Evolutionary conservation across 37 sponge, comb jelly and placozoan genomes (phyloP), one percentile per base, ranked within the genome.

Genomic region (Amphimedon queenslandica): DNA sequence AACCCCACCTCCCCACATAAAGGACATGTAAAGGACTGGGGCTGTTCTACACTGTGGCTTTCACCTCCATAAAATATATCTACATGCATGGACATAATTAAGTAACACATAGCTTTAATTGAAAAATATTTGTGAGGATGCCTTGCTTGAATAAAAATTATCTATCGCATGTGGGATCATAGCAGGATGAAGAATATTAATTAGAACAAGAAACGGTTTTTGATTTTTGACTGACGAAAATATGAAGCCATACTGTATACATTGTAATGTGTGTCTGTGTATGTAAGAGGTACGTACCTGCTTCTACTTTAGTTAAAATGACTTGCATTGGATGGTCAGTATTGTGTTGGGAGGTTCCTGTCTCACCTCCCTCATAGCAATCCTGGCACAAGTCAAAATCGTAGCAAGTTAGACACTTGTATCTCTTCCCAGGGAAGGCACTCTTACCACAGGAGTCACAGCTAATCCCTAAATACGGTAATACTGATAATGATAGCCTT

Each of bases 361-460:
- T 77, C 57, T 78, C 85, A 0, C 84, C 93, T 4, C 73, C 39
- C 43, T 92, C 90, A 60, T 86, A 92, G 72, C 96, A 95, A 23
- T 86, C 87, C 0, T 87, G 39, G 55, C 96, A 95, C 29, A 95
- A 78, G 72, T 95, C 96, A 78, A 87, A 95, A 74, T 95, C 96
- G 30, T 92, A 95, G 69, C 96, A 95, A 23, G 85, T 70, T 3
- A 95, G 80, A 55, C 96, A 95, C 67, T 95, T 95, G 93, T 88
- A 95, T 2, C 96, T 73, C 69, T 88, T 92, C 23, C 96, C 96
- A 4, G 85, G 55, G 70, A 95, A 95, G 16, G 81, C 71, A 21
- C 87, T 68, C 63, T 92, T 95, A 29, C 96, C 87, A 73, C 96
- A 95, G 27, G 85, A 83, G 70, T 95, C 96, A 86, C 96, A 95